Base-by-base conservation (phyloP, 2,888 invertebrate species). In the Drosophila antonietae region DNA sequence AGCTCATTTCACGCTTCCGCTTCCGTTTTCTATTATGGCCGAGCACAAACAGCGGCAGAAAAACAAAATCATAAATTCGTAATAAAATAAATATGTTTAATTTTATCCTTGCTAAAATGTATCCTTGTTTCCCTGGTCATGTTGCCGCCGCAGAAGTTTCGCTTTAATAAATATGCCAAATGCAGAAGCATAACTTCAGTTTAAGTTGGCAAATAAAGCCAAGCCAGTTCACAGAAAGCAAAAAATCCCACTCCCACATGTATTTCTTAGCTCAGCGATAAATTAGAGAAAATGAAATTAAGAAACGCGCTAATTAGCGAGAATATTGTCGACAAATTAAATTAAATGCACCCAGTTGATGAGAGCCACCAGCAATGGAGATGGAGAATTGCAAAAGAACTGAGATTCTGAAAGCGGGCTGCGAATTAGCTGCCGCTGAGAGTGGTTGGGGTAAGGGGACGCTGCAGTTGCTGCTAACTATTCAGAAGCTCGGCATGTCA, bases 41-140 rank as follows among this genome's bases (percentile, higher is more conserved):
- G 35, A 37, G 41, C 61, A 63, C 72, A 43, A 49, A 57, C 59
- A 59, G 35, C 53, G 52, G 47, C 62, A 75, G 66, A 84, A 89
- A 90, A 89, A 90, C 90, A 90, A 89, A 90, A 87, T 88, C 90
- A 87, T 90, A 89, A 88, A 90, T 88, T 87, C 57, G 67, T 80
- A 84, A 84, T 90, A 86, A 89, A 86, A 90, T 85, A 81, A 88
- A 87, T 87, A 87, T 79, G 68, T 75, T 75, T 82, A 73, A 78
- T 81, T 68, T 87, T 88, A 87, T 88, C 78, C 87, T 52, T 67
- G 68, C 20, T 41, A 35, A 47, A 57, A 56, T 67, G 67, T 67
- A 67, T 47, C 28, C 67, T 28, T 56, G 39, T 85, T 75, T 80
- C 70, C 78, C 64, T 75, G 67, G 71, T 60, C 33, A 35, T 62